Conservation (phyloP, 1,140 invertebrate genomes). For the Lutraria rhynchaena region DNA sequence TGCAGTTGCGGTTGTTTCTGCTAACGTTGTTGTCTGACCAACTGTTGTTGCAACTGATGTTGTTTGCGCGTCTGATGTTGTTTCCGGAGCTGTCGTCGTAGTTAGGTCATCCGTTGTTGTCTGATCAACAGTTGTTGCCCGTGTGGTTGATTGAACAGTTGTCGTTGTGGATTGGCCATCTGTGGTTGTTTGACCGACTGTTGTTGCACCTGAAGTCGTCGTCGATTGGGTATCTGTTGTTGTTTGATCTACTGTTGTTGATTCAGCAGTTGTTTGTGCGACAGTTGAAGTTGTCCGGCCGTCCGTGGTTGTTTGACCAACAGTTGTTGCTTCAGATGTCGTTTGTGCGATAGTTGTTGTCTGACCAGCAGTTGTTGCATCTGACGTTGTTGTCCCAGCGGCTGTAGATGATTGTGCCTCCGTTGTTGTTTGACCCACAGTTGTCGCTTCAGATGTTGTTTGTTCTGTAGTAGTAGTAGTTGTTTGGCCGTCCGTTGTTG, state of each 20-base stretch:
- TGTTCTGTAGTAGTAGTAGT: not conserved
- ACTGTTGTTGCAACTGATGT: slow-evolving; percentile 7
- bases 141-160: not conserved
- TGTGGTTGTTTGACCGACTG: slow-evolving; percentile 8
- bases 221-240: slow-evolving; percentile 14
- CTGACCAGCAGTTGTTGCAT: slow-evolving; percentile 6
- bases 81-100: not conserved
- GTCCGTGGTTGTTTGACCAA: slow-evolving; percentile 22
- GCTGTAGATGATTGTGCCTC: slow-evolving; percentile 18
- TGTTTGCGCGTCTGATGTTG: not conserved
- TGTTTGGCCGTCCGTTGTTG: not conserved
- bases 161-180: slow-evolving; percentile 15
- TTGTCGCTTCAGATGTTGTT: not conserved
- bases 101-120: slow-evolving; percentile 20
- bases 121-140: not conserved
- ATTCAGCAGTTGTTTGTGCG: not conserved
- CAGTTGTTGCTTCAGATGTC: slow-evolving; percentile 8
- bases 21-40: no score
- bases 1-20: slow-evolving; percentile 31
- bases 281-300: not conserved
- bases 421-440: slow-evolving; percentile 20
- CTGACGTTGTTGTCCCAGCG: not conserved
- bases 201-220: slow-evolving; percentile 14
- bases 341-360: slow-evolving; percentile 1
- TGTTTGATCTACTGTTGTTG: slow-evolving; percentile 1